Percentiles rank a stretch among this genome's conserved stretches.
Evolutionary conservation across 1,140 invertebrate genomes (phyloP).

Genomic region (Drosophila ironensis): DNA sequence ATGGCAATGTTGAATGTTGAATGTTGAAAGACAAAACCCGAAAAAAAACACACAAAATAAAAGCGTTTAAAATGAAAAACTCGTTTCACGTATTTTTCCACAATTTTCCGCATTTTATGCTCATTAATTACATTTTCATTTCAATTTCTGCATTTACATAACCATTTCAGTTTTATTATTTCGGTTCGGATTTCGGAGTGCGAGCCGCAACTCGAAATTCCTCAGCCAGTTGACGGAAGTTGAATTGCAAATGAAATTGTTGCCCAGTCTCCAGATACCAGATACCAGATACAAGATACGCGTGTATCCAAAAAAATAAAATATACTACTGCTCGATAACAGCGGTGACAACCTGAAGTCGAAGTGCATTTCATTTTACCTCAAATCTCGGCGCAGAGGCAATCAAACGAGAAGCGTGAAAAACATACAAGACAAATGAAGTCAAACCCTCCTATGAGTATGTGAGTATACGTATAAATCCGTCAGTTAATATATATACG

Average conservation of each 20-base stretch:
- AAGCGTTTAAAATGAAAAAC: conserved; percentile 68
- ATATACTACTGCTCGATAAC: conserved; percentile 10
- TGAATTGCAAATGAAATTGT: conserved; percentile 75
- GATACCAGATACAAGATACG: conserved; percentile 31
- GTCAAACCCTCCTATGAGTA: too few relatives aligned
- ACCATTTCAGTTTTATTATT: conserved; percentile 51
- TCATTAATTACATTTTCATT: conserved; percentile 78
- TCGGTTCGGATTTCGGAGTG: background rate
- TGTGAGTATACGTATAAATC: too few relatives aligned
- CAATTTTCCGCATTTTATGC: conserved; percentile 77
- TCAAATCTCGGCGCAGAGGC: too few relatives aligned
- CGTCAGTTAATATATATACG: background rate
- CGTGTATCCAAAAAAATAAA: too few relatives aligned
- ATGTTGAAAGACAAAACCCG: conserved; percentile 19
- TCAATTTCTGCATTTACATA: conserved; percentile 72
- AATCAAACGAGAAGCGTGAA: conserved; percentile 46
- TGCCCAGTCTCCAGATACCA: conserved; percentile 44
- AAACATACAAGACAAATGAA: conserved; percentile 10
- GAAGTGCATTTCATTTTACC: conserved; percentile 67
- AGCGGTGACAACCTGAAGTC: conserved; percentile 14
- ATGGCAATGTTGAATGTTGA: conserved; percentile 1
- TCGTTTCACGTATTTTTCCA: conserved; percentile 65
- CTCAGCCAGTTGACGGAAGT: conserved; percentile 69
- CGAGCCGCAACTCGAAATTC: conserved; percentile 60
- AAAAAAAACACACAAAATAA: conserved; percentile 32